Conservation (phyloP, 2,113 vertebrate genomes). For the Verasper variegatus region DNA sequence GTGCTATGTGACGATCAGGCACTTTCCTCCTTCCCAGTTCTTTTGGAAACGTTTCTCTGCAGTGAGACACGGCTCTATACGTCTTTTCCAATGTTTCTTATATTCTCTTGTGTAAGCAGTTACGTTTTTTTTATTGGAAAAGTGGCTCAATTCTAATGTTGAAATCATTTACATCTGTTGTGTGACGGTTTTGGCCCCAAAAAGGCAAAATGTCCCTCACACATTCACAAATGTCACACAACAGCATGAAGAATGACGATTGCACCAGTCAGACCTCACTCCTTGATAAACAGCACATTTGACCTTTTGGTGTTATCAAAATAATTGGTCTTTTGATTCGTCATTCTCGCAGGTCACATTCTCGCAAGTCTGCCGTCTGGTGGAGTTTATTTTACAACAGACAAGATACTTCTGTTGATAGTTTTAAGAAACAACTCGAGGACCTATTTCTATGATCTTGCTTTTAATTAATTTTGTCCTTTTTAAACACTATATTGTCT, state of each 20-base stretch:
- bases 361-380: neutral
- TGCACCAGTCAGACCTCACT: neutral
- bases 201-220: conserved; percentile 19
- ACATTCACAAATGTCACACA: conserved; percentile 47
- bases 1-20: neutral
- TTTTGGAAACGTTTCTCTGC: neutral
- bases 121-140: neutral
- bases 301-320: conserved; percentile 43
- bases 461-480: too few relatives aligned
- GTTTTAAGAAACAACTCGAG: too few relatives aligned
- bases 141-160: too few relatives aligned
- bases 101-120: neutral
- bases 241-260: conserved; percentile 1
- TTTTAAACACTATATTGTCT: too few relatives aligned
- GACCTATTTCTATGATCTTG: too few relatives aligned
- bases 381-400: neutral
- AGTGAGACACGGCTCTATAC: neutral
- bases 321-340: neutral
- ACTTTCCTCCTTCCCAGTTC: neutral
- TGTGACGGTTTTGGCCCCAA: neutral
- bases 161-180: neutral
- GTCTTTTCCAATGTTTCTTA: neutral
- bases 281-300: conserved; percentile 16
- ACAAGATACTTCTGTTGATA: neutral
- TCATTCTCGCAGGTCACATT: neutral